Percentiles rank a stretch among this genome's conserved stretches.
phyloP scores from a whole-genome alignment of 2,888 invertebrate genomes.

The Steinernema carpocapsae region DNA sequence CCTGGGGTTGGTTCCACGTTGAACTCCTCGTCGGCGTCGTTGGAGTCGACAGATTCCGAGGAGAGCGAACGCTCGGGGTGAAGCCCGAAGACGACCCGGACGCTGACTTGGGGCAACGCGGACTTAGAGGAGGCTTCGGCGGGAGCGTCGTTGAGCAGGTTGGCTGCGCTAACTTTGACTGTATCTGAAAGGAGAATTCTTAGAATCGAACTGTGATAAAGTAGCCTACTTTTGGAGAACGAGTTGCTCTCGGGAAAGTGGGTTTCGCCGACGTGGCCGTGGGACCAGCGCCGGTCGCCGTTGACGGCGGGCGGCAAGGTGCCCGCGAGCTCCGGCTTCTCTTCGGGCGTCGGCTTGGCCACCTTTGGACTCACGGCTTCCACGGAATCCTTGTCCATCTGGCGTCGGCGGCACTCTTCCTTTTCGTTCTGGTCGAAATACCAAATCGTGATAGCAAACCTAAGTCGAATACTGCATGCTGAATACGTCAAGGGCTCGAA shows the following conservation, averaged over 20 bases:
- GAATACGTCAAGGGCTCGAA: not conserved
- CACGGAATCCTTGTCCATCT: conserved; percentile 52
- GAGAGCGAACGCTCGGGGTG: not conserved
- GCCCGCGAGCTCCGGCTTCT: not conserved
- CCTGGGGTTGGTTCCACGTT: not conserved
- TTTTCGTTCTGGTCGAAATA: conserved; percentile 53
- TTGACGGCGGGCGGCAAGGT: not conserved
- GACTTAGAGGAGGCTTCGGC: not conserved
- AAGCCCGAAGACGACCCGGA: conserved; percentile 8
- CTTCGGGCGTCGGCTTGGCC: not conserved
- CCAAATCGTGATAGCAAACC: conserved; percentile 66
- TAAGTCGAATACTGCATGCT: conserved; percentile 33
- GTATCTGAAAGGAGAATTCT: not conserved
- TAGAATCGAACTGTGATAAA: not conserved
- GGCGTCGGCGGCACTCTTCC: conserved; percentile 33
- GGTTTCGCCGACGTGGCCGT: conserved; percentile 6
- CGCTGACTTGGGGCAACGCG: not conserved
- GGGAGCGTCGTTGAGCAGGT: not conserved
- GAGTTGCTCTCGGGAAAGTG: conserved; percentile 27
- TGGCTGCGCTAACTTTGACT: not conserved
- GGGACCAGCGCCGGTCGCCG: conserved; percentile 12
- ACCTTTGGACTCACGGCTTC: conserved; percentile 44
- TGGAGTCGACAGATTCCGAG: not conserved
- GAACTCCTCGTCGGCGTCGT: conserved; percentile 4
- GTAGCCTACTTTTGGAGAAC: conserved; percentile 6